Evolutionary conservation across 2,888 invertebrate species (phyloP).

Genomic region (Noctua comes): DNA sequence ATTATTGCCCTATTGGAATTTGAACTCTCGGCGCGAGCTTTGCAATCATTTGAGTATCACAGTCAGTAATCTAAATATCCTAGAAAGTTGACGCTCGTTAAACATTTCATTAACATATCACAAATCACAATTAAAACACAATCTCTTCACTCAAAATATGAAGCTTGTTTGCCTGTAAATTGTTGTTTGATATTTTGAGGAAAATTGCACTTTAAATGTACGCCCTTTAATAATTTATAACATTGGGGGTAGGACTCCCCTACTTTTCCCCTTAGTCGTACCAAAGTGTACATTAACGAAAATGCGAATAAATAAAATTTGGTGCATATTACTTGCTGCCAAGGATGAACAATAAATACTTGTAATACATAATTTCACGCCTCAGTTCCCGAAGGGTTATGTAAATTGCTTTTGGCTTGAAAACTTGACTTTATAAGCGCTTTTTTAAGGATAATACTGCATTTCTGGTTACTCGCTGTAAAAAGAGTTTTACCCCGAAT

Average conservation of each 20-base stretch:
- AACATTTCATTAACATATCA: constrained; percentile 18
- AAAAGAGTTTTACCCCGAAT: background rate
- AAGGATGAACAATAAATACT: constrained; percentile 54
- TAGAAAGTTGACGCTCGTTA: background rate
- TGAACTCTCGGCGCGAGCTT: background rate
- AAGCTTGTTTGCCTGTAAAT: constrained; percentile 46
- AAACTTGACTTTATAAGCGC: constrained; percentile 28
- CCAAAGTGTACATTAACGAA: constrained; percentile 38
- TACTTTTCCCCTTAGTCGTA: constrained; percentile 14
- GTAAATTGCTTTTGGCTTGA: constrained; percentile 35
- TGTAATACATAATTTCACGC: constrained; percentile 49
- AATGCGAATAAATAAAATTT: constrained; percentile 57
- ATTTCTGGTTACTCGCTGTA: background rate
- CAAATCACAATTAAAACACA: constrained; percentile 60
- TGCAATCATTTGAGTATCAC: background rate
- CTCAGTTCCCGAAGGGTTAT: constrained; percentile 23
- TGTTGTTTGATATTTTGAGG: constrained; percentile 62
- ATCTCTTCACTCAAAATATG: constrained; percentile 56
- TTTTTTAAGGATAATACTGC: background rate
- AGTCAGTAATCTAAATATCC: background rate
- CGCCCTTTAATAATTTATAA: constrained; percentile 58
- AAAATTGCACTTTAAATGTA: constrained; percentile 64
- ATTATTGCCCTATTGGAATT: background rate
- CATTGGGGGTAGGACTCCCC: constrained; percentile 38
- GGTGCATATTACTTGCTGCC: constrained; percentile 46